Base-by-base conservation (phyloP, 2,113 vertebrate species). In the Hystrix brachyura region DNA sequence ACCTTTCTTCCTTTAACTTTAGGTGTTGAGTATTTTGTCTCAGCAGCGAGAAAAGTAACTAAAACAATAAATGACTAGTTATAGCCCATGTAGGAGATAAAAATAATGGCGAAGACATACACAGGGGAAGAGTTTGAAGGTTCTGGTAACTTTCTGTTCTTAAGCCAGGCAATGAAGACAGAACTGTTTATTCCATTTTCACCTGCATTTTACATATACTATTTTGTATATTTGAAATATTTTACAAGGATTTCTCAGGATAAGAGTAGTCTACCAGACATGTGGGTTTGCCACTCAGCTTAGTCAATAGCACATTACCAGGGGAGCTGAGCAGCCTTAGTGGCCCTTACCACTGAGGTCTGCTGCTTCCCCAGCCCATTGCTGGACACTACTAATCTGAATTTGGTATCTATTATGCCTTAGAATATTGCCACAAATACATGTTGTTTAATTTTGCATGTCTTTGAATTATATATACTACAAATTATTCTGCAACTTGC, bases 71-170 rank as follows among this genome's bases (percentile, higher is more conserved):
- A 81, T 59, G 23, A 78, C 53, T 12, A 87, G 14, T 32, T 51
- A 79, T 27, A 94, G 80, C 81, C 76, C 38, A 62, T 69, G 64
- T 78, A 87, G 72, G 55, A 32, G 13, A 91, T 46, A 87, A 83
- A 93, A 57, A 83, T 91, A 91, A 84, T 53, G 95, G 76, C 32
- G 27, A 86, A 90, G 32, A n/a, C 91, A 90, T 65, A 87, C 23
- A 87, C 2, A 48, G 60, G 23, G 27, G 21, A 87, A 17, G n/a
- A 6, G 14, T 62, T 94, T 59, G 62, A 93, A 93, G 15, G 81
- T 59, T 83, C 67, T 79, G 25, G 14, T 83, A 76, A 87, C 76
- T 90, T 96, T 84, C 60, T 94, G 55, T 81, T 93, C 32, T 82
- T 83, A 71, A 87, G 59, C 29, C 38, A 15, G 60, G 64, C 25